Percentiles rank a stretch among this genome's conserved stretches.
Evolutionary conservation across 2,797 vertebrate genomes (phyloP).

Genomic region (Cuculus canorus): DNA sequence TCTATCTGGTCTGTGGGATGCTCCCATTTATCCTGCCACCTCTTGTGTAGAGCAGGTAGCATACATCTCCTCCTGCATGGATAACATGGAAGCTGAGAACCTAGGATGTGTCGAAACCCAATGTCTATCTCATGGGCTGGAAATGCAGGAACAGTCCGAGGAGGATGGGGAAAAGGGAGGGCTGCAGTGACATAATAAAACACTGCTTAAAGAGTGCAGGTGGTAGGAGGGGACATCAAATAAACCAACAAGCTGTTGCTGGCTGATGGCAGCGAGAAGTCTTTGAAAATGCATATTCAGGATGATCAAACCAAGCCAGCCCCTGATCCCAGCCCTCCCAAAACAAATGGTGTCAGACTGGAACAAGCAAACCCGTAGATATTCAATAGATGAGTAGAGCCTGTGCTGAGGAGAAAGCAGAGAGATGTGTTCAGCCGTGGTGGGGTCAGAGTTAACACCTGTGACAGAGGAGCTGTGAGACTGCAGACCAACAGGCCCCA

Average conservation of each 20-base stretch:
- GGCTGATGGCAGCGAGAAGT: not conserved
- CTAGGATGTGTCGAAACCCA: not conserved
- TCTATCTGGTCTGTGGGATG: not conserved
- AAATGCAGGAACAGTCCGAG: not conserved
- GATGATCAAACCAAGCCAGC: not conserved
- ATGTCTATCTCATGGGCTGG: not conserved
- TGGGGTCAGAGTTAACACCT: not conserved
- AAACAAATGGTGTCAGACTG: not conserved
- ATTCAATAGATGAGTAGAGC: not conserved
- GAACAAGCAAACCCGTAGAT: not conserved
- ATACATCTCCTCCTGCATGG: not conserved
- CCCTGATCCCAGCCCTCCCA: not conserved
- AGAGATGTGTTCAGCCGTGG: not conserved
- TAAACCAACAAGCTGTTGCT: not conserved
- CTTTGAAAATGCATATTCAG: not conserved
- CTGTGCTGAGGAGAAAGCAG: not conserved
- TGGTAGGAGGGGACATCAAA: not conserved
- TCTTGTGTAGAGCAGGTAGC: not conserved
- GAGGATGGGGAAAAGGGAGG: not conserved
- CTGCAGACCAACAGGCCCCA: rapidly evolving
- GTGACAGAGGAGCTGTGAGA: not conserved
- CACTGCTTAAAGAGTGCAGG: not conserved
- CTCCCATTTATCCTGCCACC: not conserved
- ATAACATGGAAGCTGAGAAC: not conserved
- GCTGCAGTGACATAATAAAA: not conserved